These are phyloP conservation scores for Crepidodera aurea DNA, from an alignment of 2,888 invertebrate species.

Conservation along the genomic window DNA sequence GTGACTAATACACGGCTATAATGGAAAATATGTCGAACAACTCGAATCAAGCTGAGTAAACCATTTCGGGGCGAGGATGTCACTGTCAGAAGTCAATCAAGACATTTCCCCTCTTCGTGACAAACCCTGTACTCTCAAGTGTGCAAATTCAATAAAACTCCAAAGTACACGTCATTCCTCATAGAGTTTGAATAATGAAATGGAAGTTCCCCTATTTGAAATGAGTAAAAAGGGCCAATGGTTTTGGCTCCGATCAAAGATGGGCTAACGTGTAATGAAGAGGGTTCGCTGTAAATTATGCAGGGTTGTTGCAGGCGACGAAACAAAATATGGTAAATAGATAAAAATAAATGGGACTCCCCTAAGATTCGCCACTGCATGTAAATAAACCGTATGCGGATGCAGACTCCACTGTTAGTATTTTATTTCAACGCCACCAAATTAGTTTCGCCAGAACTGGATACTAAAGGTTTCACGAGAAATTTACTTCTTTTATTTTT, in stretches of 20 bases:
- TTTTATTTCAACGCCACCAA: no score
- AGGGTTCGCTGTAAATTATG: background rate
- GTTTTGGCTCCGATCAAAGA: background rate
- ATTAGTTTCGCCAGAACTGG: no score
- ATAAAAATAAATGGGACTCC: no score
- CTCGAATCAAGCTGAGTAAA: background rate
- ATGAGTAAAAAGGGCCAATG: background rate
- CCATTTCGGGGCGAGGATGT: background rate
- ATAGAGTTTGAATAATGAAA: conserved; percentile 24
- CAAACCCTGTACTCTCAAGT: conserved; percentile 12
- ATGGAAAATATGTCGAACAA: no score
- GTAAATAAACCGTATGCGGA: no score
- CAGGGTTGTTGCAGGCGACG: no score
- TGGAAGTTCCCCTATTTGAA: conserved; percentile 11
- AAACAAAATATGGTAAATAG: no score
- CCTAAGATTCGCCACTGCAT: no score
- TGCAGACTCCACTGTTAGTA: no score
- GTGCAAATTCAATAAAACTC: conserved; percentile 23
- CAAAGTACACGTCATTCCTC: conserved; percentile 24
- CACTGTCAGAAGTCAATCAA: conserved; percentile 18
- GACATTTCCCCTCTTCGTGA: conserved; percentile 8
- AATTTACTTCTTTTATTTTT: conserved; percentile 6
- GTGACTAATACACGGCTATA: no score
- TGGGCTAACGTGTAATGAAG: background rate
- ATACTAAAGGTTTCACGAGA: background rate